Evolutionary conservation across 2,797 vertebrate species (phyloP), one percentile per base, ranked within the genome.

Genomic region (Spinus pinus): DNA sequence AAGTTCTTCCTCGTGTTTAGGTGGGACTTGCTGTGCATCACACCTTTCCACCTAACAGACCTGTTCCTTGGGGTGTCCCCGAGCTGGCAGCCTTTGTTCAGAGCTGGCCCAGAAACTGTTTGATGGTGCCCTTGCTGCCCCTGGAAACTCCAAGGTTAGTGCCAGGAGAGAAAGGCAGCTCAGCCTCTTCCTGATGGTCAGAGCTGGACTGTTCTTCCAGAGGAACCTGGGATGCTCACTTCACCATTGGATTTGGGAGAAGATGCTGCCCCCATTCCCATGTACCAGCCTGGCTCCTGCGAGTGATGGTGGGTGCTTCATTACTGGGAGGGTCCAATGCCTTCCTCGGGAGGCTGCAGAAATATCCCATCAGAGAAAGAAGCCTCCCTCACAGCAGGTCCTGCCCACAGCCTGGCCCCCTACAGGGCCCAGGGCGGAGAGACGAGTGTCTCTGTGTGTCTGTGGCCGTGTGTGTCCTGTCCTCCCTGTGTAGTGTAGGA

Each of bases 381-480:
- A 91, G 66, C 72, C 69, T 77, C 39, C 57, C 46, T 15, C 0
- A 0, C 5, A 27, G 87, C 78, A 93, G 92, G 90, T 92, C 86
- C 91, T 91, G 84, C 88, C 86, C 88, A 60, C 73, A 54, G 79
- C 92, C 78, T 87, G 61, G 71, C n/a, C 57, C 80, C 8, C 33
- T 0, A 1, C 72, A 74, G 89, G 82, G 92, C 74, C 62, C 0
- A 0, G 78, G 90, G 88, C 11, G 0, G 92, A 93, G 96, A 93
- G 92, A 93, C 56, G 0, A 83, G 57, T 81, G 88, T 95, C 86
- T 96, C 93, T 88, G 83, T 93, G 72, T 95, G 79, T 94, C 95
- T 91, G 89, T 97, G 96, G 96, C 96, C 7, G 0, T 92, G 79
- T 95, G 84, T 95, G 90, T 96, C 95, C 95, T 92, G 89, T 96